Conservation (phyloP, 2,888 invertebrate species). For the Torymus auratus region DNA sequence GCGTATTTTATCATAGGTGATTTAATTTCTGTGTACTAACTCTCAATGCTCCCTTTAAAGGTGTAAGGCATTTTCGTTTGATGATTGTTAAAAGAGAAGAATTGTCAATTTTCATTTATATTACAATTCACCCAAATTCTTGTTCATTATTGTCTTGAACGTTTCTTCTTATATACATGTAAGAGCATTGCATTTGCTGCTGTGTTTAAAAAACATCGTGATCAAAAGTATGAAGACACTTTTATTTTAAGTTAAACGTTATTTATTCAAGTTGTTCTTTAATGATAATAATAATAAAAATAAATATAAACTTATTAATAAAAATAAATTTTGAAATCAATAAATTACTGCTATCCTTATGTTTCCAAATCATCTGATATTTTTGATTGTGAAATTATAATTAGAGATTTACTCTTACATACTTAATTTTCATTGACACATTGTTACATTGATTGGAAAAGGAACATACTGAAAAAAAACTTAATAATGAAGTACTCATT, state of each 20-base stretch:
- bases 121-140: constrained; percentile 15
- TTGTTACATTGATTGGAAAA: too few relatives aligned
- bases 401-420: too few relatives aligned
- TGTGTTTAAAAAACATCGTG: constrained; percentile 47
- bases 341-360: background rate
- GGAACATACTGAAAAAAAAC: too few relatives aligned
- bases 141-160: constrained; percentile 16
- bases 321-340: constrained; percentile 33
- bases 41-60: constrained; percentile 20
- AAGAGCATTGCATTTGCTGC: constrained; percentile 40
- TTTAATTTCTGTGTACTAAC: constrained; percentile 33
- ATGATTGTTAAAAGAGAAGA: constrained; percentile 5
- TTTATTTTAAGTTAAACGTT: constrained; percentile 50
- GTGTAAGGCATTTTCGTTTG: constrained; percentile 7
- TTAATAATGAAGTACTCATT: too few relatives aligned
- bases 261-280: constrained; percentile 56
- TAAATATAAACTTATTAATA: constrained; percentile 53
- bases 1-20: constrained; percentile 22
- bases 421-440: too few relatives aligned
- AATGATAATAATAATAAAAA: constrained; percentile 45
- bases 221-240: constrained; percentile 46
- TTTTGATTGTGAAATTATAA: background rate
- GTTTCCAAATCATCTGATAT: background rate
- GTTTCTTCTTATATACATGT: constrained; percentile 11
- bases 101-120: constrained; percentile 19